Evolutionary conservation across 2,888 invertebrate species (phyloP), one percentile per base, ranked within the genome.

Genomic region (Drosophila siamana): DNA sequence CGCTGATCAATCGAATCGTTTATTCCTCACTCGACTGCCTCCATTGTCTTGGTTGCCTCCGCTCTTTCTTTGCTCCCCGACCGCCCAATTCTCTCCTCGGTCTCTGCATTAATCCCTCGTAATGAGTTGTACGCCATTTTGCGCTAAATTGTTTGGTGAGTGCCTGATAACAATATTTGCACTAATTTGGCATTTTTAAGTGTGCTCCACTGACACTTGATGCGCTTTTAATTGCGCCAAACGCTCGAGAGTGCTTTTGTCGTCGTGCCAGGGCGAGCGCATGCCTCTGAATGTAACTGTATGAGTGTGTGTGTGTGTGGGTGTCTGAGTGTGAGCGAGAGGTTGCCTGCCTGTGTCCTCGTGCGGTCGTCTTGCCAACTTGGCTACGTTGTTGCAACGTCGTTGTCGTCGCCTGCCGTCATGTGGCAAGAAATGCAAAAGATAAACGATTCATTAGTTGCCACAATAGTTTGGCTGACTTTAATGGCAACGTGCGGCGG

Each of bases 121-220:
- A 90, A 91, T 90, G 90, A 91, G 90, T 90, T 90, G 90, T 89
- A 89, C 88, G 86, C 89, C 88, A 89, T 89, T 90, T 90, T 89
- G 74, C 81, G 89, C 86, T 87, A 90, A 90, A 90, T 91, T 90
- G 90, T 90, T 89, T 91, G 87, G 80, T 71, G 87, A 89, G 90
- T 86, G 88, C 77, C 89, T 89, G 90, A 90, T 90, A 90, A 90
- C 90, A 90, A 90, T 90, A 88, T 90, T 90, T 90, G 91, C 90
- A 91, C 90, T 90, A 90, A 90, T 90, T 90, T 90, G 91, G 90
- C 89, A 90, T 90, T 91, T 86, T 91, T 89, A 90, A 90, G 90
- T 89, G 90, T 89, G 83, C 90, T 90, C 85, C 84, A 88, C 89
- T 86, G 90, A 90, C 90, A 91, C 91, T 90, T 91, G 91, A 91